Evolutionary conservation across 2,113 vertebrate species (phyloP).

Genomic region (Erythrocercus mccallii): DNA sequence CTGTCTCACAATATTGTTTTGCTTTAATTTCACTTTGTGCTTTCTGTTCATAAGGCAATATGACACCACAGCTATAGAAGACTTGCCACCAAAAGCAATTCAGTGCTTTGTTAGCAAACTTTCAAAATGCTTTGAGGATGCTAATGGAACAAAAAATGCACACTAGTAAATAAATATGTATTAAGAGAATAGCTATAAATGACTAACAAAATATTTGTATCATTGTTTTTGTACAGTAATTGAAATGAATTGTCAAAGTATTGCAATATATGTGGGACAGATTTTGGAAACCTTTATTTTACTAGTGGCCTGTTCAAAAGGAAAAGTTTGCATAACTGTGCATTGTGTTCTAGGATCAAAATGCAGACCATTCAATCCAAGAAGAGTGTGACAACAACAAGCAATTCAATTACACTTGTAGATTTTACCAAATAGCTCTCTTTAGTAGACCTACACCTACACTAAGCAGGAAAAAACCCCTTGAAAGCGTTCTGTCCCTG

Average conservation of each 20-base stretch:
- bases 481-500: neutral
- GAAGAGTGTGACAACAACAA: neutral
- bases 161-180: neutral
- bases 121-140: neutral
- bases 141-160: neutral
- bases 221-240: neutral
- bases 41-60: neutral
- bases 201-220: neutral
- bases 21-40: neutral
- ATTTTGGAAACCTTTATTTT: neutral
- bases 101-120: neutral
- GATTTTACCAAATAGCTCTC: conserved; percentile 9
- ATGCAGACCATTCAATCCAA: neutral
- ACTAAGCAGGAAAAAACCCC: neutral
- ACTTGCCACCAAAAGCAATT: neutral
- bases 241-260: neutral
- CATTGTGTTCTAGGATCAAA: neutral
- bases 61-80: neutral
- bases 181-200: neutral
- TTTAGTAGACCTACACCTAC: neutral
- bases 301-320: neutral
- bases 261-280: neutral
- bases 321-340: neutral
- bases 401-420: conserved; percentile 29
- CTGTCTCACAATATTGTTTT: neutral